Evolutionary conservation across 37 sponge, comb jelly and placozoan genomes (phyloP), one percentile per base, ranked within the genome.

Genomic region (Aplysina aerophoba): DNA sequence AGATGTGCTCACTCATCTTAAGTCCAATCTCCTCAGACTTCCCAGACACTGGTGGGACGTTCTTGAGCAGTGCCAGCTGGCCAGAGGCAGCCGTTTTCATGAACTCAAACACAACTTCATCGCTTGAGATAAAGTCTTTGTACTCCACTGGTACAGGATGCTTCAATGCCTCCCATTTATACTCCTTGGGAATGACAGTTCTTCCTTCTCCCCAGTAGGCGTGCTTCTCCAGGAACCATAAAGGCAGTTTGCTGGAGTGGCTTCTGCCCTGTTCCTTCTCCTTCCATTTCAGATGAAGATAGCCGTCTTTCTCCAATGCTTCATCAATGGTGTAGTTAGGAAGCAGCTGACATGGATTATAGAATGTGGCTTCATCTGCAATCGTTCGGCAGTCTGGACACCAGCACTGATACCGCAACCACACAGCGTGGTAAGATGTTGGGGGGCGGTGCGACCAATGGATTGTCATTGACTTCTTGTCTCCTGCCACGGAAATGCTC

Each of bases 211-310:
- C 63, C n/a, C 63, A 22, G 63, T 62, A 62, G 2, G n/a, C 2
- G 12, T 25, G n/a, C 25, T 25, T 62, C 25, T 62, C 25, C 63
- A 62, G 63, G 25, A 6, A 62, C 25, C 25, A 22, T 4, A 62
- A 25, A 62, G 63, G 63, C n/a, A 62, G 63, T 62, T 25, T 22
- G 27, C 11, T 55, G 87, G 87, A 31, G 87, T 86, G 1, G 87
- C 84, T 22, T 79, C 79, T 50, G 89, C 89, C 21, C 86, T 88
- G 20, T 86, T 92, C 55, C 68, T 92, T 34, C 25, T 27, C 63
- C 25, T 27, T 27, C 25, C n/a, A 62, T 62, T 62, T 8, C 63
- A 62, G 4, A 13, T 27, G 25, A 8, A 62, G 63, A 62, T 62
- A 22, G 4, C 27, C 27, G 4, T 27, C 63, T 27, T 62, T 27